Conservation (phyloP, 2,797 vertebrate genomes). For the Pseudomugil tenellus region DNA sequence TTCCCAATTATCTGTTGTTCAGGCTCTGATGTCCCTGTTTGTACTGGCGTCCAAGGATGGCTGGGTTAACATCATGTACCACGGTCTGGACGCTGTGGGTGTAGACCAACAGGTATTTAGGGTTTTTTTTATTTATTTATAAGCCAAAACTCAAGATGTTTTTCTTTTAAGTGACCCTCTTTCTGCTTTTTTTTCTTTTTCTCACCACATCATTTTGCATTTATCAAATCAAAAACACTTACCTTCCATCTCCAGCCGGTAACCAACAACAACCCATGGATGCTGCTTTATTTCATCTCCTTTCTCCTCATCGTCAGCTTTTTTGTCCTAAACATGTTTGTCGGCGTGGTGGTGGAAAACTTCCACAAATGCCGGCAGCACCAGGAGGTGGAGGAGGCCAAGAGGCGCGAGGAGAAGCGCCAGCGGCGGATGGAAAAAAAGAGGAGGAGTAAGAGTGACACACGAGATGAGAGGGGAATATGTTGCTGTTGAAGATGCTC, state of each 20-base stretch:
- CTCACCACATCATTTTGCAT: conserved; percentile 20
- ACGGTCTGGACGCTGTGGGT: conserved; percentile 93
- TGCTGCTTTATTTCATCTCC: conserved; percentile 99
- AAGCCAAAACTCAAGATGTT: not conserved
- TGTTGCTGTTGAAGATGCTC: too few species aligned
- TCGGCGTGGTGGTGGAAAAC: conserved; percentile 98
- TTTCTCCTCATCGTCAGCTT: conserved; percentile 99
- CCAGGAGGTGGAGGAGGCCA: conserved; percentile 96
- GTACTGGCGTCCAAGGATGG: conserved; percentile 98
- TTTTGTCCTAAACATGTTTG: conserved; percentile 99
- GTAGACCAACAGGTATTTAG: conserved; percentile 95
- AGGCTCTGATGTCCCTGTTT: conserved; percentile 99
- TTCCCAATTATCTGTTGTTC: conserved; percentile 11
- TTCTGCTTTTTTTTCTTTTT: not conserved
- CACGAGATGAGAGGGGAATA: conserved; percentile 50
- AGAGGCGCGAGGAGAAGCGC: conserved; percentile 93
- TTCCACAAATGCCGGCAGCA: conserved; percentile 99
- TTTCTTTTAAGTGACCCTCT: not conserved
- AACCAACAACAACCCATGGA: conserved; percentile 99
- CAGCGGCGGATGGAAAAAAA: conserved; percentile 93
- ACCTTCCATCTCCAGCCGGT: conserved; percentile 83
- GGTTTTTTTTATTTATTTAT: not conserved
- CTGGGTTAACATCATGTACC: conserved; percentile 99
- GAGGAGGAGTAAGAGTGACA: conserved; percentile 89
- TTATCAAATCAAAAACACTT: conserved; percentile 3